phyloP scores from a whole-genome alignment of 1,140 invertebrate species.

The Bombyx mori region DNA sequence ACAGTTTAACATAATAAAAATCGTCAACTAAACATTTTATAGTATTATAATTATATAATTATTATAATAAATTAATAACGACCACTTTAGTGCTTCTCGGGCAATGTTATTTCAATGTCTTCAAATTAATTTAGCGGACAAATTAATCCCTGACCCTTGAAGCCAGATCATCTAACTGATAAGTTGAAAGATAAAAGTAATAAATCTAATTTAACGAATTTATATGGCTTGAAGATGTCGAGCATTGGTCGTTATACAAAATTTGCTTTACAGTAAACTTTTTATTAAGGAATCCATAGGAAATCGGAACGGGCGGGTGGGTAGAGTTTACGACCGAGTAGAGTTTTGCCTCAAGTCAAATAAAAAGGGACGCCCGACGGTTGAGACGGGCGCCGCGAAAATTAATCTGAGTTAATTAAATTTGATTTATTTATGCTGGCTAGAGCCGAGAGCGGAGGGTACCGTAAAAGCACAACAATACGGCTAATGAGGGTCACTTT shows the following conservation, averaged over 20 bases:
- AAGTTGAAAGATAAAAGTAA: slow-evolving; percentile 36
- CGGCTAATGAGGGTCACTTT: slow-evolving; percentile 57
- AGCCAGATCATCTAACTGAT: slow-evolving; percentile 7
- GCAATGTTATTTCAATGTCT: too few species aligned
- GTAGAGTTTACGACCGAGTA: slow-evolving; percentile 33
- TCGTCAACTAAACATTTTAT: too few species aligned
- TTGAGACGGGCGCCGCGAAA: slow-evolving; percentile 49
- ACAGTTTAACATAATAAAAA: too few species aligned
- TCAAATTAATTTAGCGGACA: too few species aligned
- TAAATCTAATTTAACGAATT: slow-evolving; percentile 44
- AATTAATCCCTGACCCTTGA: slow-evolving; percentile 6
- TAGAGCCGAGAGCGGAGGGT: slow-evolving; percentile 32
- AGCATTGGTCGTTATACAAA: slow-evolving; percentile 42
- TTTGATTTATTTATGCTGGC: slow-evolving; percentile 63
- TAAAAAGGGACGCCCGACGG: slow-evolving; percentile 48
- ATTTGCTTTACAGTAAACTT: slow-evolving; percentile 59
- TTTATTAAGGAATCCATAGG: slow-evolving; percentile 63
- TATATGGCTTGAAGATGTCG: slow-evolving; percentile 35
- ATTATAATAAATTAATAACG: too few species aligned
- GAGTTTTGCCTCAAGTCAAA: slow-evolving; percentile 50
- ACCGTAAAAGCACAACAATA: slow-evolving; percentile 59
- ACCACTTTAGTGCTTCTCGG: too few species aligned
- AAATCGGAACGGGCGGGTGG: slow-evolving; percentile 29
- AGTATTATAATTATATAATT: too few species aligned
- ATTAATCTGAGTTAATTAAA: slow-evolving; percentile 67